Conservation (phyloP, 2,797 vertebrate species). For the Pterois miles region DNA sequence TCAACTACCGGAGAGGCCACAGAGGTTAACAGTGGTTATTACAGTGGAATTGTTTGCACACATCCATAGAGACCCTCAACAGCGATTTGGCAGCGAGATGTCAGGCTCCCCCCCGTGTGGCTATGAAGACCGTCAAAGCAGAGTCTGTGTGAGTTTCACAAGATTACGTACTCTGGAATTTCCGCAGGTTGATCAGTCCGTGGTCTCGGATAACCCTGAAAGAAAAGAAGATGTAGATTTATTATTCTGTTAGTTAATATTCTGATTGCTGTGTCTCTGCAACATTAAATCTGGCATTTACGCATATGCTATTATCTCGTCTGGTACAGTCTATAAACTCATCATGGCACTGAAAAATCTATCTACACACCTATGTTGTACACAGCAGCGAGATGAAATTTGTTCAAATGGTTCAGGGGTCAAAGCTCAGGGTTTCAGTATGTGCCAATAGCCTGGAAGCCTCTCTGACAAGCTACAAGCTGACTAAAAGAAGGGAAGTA, state of each 20-base stretch:
- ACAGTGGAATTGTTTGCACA: slow-evolving; percentile 48
- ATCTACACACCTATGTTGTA: not conserved
- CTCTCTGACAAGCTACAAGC: slow-evolving; percentile 36
- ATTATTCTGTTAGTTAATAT: slow-evolving; percentile 26
- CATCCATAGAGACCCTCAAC: slow-evolving; percentile 56
- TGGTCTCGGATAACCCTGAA: slow-evolving; percentile 97
- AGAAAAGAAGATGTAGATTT: slow-evolving; percentile 52
- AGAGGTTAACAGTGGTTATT: slow-evolving; percentile 59
- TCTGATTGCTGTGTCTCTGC: not conserved
- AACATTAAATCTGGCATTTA: slow-evolving; percentile 22
- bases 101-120: slow-evolving; percentile 48
- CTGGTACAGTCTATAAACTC: not conserved
- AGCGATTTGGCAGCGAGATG: slow-evolving; percentile 38
- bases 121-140: slow-evolving; percentile 27
- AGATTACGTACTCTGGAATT: slow-evolving; percentile 95
- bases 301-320: slow-evolving; percentile 5
- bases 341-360: not conserved
- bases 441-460: not conserved
- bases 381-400: not conserved
- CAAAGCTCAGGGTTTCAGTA: not conserved
- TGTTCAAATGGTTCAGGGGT: slow-evolving; percentile 1
- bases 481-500: not conserved
- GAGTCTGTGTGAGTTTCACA: slow-evolving; percentile 1
- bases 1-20: slow-evolving; percentile 18
- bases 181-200: slow-evolving; percentile 96